Percentiles rank a stretch among this genome's conserved stretches.
These are phyloP conservation scores for Arvicanthis niloticus DNA, from an alignment of 2,113 vertebrate genomes.

Conservation along the genomic window DNA sequence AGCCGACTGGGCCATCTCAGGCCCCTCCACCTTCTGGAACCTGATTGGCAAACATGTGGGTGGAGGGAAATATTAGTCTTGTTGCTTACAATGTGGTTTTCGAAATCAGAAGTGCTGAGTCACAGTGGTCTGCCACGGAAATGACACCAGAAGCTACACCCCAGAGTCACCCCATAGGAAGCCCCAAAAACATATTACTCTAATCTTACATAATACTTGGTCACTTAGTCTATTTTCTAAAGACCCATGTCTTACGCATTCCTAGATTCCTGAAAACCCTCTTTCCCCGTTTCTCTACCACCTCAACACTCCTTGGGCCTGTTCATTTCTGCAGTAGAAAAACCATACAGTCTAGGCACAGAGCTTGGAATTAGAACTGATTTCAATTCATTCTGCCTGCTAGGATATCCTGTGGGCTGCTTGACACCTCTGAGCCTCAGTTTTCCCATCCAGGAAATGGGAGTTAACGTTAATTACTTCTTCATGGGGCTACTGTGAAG, in stretches of 20 bases:
- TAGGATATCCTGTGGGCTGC: neutral
- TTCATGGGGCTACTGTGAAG: neutral
- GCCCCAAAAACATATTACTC: neutral
- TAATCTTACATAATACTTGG: neutral
- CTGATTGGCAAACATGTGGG: neutral
- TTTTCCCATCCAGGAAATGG: neutral
- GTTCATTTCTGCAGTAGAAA: neutral
- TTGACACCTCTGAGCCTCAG: neutral
- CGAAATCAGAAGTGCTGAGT: neutral
- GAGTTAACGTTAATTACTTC: accelerated
- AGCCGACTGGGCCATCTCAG: neutral
- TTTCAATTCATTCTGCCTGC: neutral
- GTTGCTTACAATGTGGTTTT: neutral
- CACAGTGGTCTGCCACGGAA: neutral
- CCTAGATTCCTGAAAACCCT: neutral
- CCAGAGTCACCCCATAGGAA: accelerated
- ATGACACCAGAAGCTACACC: neutral
- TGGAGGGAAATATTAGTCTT: neutral
- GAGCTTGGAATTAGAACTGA: neutral
- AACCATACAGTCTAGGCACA: neutral
- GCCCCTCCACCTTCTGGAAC: neutral
- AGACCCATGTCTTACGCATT: accelerated
- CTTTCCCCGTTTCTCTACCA: no score
- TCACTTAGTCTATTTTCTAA: neutral
- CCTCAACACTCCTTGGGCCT: no score